Percentiles rank a stretch among this genome's conserved stretches.
These are phyloP conservation scores for Hafferia zeledoni DNA, from an alignment of 2,797 vertebrate genomes.

Conservation along the genomic window DNA sequence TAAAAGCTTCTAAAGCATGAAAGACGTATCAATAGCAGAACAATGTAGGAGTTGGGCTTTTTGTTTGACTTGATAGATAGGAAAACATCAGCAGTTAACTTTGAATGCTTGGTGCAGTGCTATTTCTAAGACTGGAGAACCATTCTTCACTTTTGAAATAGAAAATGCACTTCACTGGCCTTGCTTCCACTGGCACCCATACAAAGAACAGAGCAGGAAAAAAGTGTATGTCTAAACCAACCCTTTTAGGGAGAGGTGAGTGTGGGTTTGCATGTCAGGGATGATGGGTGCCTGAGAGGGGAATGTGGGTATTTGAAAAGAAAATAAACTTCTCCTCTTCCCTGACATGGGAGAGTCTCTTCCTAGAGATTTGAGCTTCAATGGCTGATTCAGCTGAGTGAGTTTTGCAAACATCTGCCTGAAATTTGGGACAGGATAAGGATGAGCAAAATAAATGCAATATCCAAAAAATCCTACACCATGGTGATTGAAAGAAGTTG, in stretches of 20 bases:
- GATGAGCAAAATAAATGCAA: not conserved
- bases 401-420: not conserved
- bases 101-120: not conserved
- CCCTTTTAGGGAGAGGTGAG: not conserved
- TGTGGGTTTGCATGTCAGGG: not conserved
- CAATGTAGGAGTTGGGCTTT: not conserved
- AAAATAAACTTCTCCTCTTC: not conserved
- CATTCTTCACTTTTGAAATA: not conserved
- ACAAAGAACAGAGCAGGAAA: not conserved
- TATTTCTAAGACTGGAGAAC: not conserved
- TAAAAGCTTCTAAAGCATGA: not conserved
- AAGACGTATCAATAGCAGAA: not conserved
- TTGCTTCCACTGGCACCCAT: not conserved
- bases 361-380: not conserved
- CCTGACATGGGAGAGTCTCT: not conserved
- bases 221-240: not conserved
- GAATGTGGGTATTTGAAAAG: not conserved
- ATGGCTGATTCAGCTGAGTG: not conserved
- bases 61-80: not conserved
- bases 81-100: constrained; percentile 2
- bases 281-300: not conserved
- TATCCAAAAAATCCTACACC: not conserved
- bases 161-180: not conserved
- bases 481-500: not conserved
- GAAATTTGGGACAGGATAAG: not conserved